Percentiles rank a stretch among this genome's conserved stretches.
These are phyloP conservation scores for Pteropus alecto DNA, from an alignment of 2,113 vertebrate genomes.

Conservation along the genomic window DNA sequence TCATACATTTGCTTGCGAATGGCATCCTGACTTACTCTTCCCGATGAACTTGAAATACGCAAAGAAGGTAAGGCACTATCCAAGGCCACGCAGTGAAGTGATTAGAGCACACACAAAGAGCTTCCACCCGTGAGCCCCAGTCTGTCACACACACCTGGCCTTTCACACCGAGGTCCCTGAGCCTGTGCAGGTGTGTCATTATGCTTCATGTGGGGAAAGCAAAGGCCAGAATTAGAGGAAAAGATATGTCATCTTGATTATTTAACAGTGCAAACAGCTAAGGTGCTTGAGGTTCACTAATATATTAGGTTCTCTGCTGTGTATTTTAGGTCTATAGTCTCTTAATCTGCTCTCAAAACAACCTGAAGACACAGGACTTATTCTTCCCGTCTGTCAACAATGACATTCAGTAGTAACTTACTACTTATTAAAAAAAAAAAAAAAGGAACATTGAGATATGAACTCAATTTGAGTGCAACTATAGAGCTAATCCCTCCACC, in stretches of 20 bases:
- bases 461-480: not conserved
- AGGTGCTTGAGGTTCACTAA: accelerated
- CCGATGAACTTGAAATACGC: not conserved
- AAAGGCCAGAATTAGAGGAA: not conserved
- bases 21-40: not conserved
- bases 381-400: not conserved
- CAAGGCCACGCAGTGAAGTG: accelerated
- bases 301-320: not conserved
- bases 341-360: not conserved
- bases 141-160: not conserved
- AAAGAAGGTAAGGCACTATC: accelerated
- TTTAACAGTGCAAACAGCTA: not conserved
- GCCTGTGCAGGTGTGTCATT: too few species aligned
- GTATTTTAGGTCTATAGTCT: not conserved
- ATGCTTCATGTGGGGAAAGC: not conserved
- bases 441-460: too few species aligned
- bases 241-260: not conserved
- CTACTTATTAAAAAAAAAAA: not conserved
- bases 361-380: not conserved
- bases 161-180: not conserved
- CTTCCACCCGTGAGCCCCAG: not conserved
- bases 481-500: not conserved
- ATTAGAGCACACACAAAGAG: accelerated
- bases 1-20: not conserved
- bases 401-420: not conserved